Evolutionary conservation across 2,888 invertebrate genomes (phyloP).

Genomic region (Biston betularia): DNA sequence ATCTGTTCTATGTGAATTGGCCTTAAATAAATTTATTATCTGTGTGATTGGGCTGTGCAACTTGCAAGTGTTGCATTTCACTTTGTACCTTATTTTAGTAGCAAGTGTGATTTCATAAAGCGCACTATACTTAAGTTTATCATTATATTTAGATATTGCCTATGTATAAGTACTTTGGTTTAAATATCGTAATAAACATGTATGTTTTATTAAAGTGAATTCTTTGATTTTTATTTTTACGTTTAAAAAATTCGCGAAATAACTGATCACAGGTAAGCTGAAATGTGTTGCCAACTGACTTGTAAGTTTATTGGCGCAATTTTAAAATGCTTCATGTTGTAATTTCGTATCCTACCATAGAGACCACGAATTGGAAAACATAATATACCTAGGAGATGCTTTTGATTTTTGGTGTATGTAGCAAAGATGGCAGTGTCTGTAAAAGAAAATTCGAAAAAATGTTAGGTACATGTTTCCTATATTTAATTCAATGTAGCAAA

Average conservation of each 20-base stretch:
- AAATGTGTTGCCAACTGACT: no score
- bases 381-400: no score
- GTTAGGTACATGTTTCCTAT: no score
- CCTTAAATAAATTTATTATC: slow-evolving; percentile 21
- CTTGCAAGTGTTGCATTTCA: slow-evolving; percentile 34
- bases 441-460: no score
- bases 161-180: slow-evolving; percentile 7
- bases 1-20: slow-evolving; percentile 9
- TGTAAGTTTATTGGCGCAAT: no score
- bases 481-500: no score
- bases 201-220: background rate
- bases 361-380: no score
- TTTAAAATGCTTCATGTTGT: no score
- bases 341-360: no score
- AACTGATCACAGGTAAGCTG: no score
- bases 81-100: slow-evolving; percentile 36
- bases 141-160: background rate
- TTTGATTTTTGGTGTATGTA: no score
- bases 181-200: slow-evolving; percentile 7
- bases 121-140: slow-evolving; percentile 29
- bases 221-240: slow-evolving; percentile 5
- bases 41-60: slow-evolving; percentile 23
- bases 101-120: slow-evolving; percentile 27
- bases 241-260: background rate
- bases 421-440: no score